Conservation (phyloP, 2,113 vertebrate species). For the Mystacornis crossleyi region DNA sequence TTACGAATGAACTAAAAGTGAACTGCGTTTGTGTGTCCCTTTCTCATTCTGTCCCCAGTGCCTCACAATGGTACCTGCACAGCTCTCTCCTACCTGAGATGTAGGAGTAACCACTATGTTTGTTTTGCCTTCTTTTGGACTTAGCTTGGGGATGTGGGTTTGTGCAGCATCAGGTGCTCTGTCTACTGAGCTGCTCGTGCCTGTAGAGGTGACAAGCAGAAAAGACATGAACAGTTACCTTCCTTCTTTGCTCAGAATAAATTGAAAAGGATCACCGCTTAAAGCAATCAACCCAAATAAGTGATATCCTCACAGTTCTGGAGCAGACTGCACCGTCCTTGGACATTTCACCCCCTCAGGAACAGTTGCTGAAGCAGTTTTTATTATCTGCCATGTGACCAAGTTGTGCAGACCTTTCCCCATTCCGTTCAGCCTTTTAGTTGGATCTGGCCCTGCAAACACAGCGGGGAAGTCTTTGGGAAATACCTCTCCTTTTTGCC, state of each 20-base stretch:
- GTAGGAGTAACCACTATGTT: fast-evolving
- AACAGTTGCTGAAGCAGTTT: not conserved
- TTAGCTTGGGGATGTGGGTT: not conserved
- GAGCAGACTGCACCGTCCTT: not conserved
- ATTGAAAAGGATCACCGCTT: not conserved
- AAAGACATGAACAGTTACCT: not conserved
- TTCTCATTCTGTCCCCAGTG: fast-evolving
- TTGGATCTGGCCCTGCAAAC: not conserved
- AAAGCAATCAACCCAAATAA: not conserved
- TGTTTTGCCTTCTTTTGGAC: not conserved
- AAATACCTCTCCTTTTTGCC: not conserved
- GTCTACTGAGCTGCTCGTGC: not conserved
- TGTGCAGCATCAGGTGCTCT: not conserved
- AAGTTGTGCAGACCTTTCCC: not conserved
- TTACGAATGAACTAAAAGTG: constrained; percentile 89
- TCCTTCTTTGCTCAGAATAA: not conserved
- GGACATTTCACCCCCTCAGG: not conserved
- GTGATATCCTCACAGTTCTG: not conserved
- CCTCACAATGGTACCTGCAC: not conserved
- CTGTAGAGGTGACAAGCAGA: not conserved
- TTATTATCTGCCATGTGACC: not conserved
- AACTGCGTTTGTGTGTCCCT: not conserved
- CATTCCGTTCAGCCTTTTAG: not conserved
- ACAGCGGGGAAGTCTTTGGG: not conserved
- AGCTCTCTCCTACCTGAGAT: too few species aligned